Percentiles rank a stretch among this genome's conserved stretches.
These are phyloP conservation scores for Rachycentron canadum DNA, from an alignment of 2,797 vertebrate genomes.

Conservation along the genomic window DNA sequence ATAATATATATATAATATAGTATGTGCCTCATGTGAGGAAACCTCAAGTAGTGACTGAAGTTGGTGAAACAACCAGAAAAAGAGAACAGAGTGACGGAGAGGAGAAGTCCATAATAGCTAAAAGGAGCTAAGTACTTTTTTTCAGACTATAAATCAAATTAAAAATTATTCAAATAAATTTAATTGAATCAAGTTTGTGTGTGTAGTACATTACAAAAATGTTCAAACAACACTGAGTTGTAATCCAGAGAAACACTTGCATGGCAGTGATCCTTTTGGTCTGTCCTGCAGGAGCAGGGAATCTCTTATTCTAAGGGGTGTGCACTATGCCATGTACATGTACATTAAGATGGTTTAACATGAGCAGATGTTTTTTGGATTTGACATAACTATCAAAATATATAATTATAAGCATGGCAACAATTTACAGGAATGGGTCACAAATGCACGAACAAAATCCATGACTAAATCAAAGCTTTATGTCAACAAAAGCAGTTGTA, in stretches of 20 bases:
- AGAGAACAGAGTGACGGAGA: background rate
- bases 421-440: background rate
- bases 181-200: too few relatives aligned
- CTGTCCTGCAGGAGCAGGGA: background rate
- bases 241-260: background rate
- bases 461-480: background rate
- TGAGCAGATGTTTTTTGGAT: background rate
- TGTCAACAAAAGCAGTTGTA: background rate
- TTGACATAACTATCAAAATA: background rate
- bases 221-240: background rate
- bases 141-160: background rate
- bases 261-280: background rate
- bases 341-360: background rate
- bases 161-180: background rate
- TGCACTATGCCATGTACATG: background rate
- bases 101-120: background rate
- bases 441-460: background rate
- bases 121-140: background rate
- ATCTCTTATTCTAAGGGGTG: background rate
- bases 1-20: too few relatives aligned
- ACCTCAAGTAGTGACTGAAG: constrained; percentile 9
- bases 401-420: background rate
- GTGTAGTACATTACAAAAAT: background rate
- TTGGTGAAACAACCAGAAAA: background rate
- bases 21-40: constrained; percentile 37